Percentiles rank a stretch among this genome's conserved stretches.
These are phyloP conservation scores for Protobothrops flavoviridis DNA, from an alignment of 2,113 vertebrate species.

Conservation along the genomic window DNA sequence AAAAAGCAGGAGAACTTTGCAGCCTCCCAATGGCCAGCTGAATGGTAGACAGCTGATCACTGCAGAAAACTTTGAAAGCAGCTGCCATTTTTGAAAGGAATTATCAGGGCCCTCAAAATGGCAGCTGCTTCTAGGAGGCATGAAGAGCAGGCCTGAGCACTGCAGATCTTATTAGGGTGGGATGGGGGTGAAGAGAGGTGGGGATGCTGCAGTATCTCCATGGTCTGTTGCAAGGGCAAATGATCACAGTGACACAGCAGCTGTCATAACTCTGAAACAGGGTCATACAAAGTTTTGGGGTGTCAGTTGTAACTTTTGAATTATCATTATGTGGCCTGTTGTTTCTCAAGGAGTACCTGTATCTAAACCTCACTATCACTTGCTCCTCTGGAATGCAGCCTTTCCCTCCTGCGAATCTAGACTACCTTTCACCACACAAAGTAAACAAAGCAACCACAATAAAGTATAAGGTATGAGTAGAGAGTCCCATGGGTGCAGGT, in stretches of 20 bases:
- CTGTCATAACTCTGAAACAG: not conserved
- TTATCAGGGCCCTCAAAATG: not conserved
- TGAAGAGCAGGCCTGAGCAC: not conserved
- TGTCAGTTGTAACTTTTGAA: not conserved
- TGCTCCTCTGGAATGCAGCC: not conserved
- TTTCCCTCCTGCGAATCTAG: not conserved
- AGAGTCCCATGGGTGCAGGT: not conserved
- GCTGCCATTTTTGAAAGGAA: not conserved
- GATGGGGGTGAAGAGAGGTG: not conserved
- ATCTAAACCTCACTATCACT: not conserved
- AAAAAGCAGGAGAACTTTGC: not conserved
- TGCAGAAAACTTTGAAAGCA: not conserved
- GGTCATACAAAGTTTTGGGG: not conserved
- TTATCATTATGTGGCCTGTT: not conserved
- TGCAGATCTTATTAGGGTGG: not conserved
- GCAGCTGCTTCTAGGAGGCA: not conserved
- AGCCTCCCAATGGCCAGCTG: not conserved
- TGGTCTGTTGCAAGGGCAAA: not conserved
- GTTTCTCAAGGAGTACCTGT: not conserved
- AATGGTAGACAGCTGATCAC: not conserved
- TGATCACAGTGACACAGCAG: not conserved
- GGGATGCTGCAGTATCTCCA: not conserved
- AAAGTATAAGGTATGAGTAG: not conserved
- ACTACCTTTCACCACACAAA: not conserved
- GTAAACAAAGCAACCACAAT: not conserved